These are phyloP conservation scores for Harpegnathos saltator DNA, from an alignment of 1,140 invertebrate species.

Conservation along the genomic window DNA sequence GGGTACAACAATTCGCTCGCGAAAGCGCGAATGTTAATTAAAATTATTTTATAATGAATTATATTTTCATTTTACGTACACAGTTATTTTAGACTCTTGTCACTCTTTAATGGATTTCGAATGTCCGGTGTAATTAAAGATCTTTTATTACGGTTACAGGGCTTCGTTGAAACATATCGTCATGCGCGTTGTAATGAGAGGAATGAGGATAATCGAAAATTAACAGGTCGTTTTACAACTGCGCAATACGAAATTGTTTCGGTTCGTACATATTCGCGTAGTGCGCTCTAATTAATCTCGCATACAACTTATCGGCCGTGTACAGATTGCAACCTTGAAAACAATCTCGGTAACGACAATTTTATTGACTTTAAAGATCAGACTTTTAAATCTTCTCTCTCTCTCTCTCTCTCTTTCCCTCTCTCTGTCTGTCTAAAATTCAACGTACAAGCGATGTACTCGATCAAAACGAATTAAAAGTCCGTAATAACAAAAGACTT, in stretches of 20 bases:
- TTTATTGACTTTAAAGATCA: not conserved
- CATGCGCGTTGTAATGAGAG: conserved; percentile 12
- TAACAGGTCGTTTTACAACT: conserved; percentile 35
- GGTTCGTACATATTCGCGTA: conserved; percentile 31
- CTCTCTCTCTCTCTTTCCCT: too few species aligned
- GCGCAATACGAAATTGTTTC: conserved; percentile 9
- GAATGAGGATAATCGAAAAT: conserved; percentile 49
- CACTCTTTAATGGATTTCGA: conserved; percentile 41
- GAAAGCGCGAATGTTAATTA: conserved; percentile 26
- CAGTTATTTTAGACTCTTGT: conserved; percentile 30
- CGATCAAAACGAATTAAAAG: too few species aligned
- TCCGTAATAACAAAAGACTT: not conserved
- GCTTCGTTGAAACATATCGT: conserved; percentile 35
- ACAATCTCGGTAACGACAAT: conserved; percentile 6
- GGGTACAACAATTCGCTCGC: conserved; percentile 6
- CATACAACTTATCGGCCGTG: not conserved
- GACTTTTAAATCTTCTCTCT: conserved; percentile 3
- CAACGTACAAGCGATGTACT: too few species aligned
- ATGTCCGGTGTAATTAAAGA: conserved; percentile 24
- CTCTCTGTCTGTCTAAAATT: too few species aligned
- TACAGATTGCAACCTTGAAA: conserved; percentile 1
- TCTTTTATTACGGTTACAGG: conserved; percentile 39
- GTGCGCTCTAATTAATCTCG: conserved; percentile 36
- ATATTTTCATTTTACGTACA: not conserved
- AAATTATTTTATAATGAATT: conserved; percentile 22